Conservation (phyloP, 2,888 invertebrate genomes). For the Thyatira batis region DNA sequence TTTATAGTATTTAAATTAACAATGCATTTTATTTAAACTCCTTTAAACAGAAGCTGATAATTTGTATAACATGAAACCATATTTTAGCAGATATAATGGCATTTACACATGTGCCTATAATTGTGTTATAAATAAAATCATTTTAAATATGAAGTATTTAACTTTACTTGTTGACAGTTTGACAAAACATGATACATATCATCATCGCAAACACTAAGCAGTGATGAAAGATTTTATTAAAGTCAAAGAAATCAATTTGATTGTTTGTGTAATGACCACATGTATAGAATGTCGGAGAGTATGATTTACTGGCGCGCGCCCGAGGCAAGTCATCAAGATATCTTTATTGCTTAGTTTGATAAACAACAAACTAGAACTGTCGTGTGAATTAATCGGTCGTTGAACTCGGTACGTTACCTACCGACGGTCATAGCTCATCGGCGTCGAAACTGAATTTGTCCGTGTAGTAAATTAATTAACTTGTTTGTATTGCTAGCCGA, state of each 20-base stretch:
- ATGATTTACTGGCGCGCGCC: constrained; percentile 34
- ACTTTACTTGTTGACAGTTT: neutral
- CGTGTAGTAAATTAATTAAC: constrained; percentile 25
- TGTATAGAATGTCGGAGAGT: constrained; percentile 15
- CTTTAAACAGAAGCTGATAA: neutral
- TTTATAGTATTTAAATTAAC: neutral
- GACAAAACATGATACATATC: neutral
- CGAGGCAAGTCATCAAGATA: constrained; percentile 52
- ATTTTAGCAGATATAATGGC: neutral
- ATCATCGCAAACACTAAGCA: neutral
- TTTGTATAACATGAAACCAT: too few relatives aligned
- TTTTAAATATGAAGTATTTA: too few relatives aligned
- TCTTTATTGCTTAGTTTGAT: constrained; percentile 67
- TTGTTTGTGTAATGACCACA: constrained; percentile 3
- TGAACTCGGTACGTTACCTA: constrained; percentile 38
- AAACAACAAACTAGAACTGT: constrained; percentile 62
- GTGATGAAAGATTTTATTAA: constrained; percentile 2
- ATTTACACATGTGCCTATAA: neutral
- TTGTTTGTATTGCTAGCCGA: constrained; percentile 36
- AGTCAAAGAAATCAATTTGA: constrained; percentile 4
- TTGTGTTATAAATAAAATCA: neutral
- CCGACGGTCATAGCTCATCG: constrained; percentile 1
- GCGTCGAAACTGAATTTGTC: constrained; percentile 11
- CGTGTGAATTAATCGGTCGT: constrained; percentile 65
- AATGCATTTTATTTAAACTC: neutral